Evolutionary conservation across 2,888 invertebrate genomes (phyloP).

Genomic region (Tetanocera ferruginea): DNA sequence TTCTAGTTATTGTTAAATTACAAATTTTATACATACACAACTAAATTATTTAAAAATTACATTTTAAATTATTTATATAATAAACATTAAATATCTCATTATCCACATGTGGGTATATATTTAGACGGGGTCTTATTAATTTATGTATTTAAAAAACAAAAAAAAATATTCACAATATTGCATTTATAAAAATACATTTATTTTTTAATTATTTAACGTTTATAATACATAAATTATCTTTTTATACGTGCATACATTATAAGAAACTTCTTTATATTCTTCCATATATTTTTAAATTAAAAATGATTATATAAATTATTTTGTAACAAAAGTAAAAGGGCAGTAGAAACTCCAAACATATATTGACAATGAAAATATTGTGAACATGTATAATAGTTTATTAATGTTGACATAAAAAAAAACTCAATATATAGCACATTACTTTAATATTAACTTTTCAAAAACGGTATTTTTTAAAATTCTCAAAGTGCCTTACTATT

Average conservation of each 20-base stretch:
- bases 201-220: conserved; percentile 44
- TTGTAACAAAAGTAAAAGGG: conserved; percentile 36
- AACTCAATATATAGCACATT: conserved; percentile 35
- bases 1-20: conserved; percentile 46
- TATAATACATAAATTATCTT: conserved; percentile 36
- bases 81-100: conserved; percentile 43
- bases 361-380: conserved; percentile 34
- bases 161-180: conserved; percentile 40
- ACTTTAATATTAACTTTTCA: conserved; percentile 43
- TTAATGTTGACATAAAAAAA: conserved; percentile 34
- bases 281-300: conserved; percentile 1
- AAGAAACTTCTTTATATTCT: conserved; percentile 1
- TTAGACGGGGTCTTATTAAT: conserved; percentile 41
- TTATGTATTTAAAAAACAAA: conserved; percentile 25
- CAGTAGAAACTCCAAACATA: conserved; percentile 40
- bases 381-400: conserved; percentile 33
- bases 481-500: conserved; percentile 49
- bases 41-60: conserved; percentile 44
- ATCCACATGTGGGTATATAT: conserved; percentile 44
- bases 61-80: conserved; percentile 46
- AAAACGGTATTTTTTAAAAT: conserved; percentile 45
- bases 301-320: conserved; percentile 30
- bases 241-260: conserved; percentile 23
- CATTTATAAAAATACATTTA: conserved; percentile 46
- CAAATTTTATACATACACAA: conserved; percentile 42